Evolutionary conservation across 2,113 vertebrate genomes (phyloP).

Genomic region (Tenrec ecaudatus): DNA sequence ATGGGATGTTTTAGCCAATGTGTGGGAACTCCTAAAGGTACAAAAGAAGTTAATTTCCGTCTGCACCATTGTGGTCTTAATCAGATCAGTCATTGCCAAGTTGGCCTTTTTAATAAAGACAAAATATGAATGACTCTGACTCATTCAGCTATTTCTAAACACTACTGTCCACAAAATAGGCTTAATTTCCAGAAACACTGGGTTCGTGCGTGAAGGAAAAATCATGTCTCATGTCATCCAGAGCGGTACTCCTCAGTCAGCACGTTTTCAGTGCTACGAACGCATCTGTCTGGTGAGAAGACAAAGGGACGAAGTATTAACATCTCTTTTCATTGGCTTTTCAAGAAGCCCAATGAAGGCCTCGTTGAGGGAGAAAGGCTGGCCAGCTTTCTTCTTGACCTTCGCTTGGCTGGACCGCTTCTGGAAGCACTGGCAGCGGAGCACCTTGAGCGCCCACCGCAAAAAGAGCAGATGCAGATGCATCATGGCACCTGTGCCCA

Average conservation of each 20-base stretch:
- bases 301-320: background rate
- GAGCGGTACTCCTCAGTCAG: constrained; percentile 7
- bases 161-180: background rate
- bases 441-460: background rate
- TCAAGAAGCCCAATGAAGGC: background rate
- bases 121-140: background rate
- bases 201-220: constrained; percentile 40
- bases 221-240: background rate
- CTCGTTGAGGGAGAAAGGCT: background rate
- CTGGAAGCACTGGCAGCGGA: background rate
- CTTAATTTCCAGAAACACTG: constrained; percentile 5
- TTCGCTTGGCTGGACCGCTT: background rate
- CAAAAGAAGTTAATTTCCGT: constrained; percentile 36
- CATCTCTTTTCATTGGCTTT: background rate
- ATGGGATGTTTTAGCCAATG: background rate
- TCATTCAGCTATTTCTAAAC: constrained; percentile 32
- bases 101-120: constrained; percentile 28
- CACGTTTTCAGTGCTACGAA: constrained; percentile 11
- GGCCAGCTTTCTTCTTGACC: constrained; percentile 10
- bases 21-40: background rate
- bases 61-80: background rate
- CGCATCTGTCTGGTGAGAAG: constrained; percentile 28
- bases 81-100: constrained; percentile 15
- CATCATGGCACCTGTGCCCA: constrained; percentile 19
- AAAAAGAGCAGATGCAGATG: background rate